Evolutionary conservation across 1,140 invertebrate species (phyloP).

Genomic region (Microplitis demolitor): DNA sequence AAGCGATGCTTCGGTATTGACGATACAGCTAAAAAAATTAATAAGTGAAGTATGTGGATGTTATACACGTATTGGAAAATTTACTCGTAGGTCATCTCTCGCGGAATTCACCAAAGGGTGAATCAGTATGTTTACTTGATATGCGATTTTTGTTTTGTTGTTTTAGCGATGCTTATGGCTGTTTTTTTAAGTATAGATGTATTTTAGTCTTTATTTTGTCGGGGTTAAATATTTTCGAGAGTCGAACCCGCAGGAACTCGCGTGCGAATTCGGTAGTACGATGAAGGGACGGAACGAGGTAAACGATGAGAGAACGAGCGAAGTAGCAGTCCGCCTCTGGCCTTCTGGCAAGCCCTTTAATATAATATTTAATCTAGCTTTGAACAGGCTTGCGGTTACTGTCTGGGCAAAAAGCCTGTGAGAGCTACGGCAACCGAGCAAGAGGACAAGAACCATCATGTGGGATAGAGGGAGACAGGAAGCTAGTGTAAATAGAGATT

Average conservation of each 20-base stretch:
- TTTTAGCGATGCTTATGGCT: background rate
- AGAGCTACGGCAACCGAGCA: constrained; percentile 33
- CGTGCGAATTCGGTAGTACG: constrained; percentile 27
- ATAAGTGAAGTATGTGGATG: constrained; percentile 52
- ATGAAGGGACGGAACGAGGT: background rate
- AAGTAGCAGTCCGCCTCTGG: constrained; percentile 32
- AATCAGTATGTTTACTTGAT: background rate
- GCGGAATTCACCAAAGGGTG: constrained; percentile 49
- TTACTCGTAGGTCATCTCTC: constrained; percentile 36
- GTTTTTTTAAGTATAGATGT: constrained; percentile 14
- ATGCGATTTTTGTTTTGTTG: background rate
- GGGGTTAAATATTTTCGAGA: background rate
- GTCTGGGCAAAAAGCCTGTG: constrained; percentile 44
- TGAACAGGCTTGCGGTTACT: constrained; percentile 61
- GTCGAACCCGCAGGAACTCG: constrained; percentile 26
- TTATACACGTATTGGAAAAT: constrained; percentile 51
- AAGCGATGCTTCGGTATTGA: background rate
- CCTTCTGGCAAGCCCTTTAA: constrained; percentile 59
- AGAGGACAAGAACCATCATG: background rate
- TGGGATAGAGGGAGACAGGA: constrained; percentile 19
- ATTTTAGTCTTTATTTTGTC: background rate
- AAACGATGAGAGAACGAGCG: background rate
- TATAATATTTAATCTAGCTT: constrained; percentile 64
- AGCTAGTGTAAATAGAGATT: constrained; percentile 9
- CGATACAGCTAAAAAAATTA: constrained; percentile 44